A percentile compares a stretch with the other conserved stretches of the same genome.
phyloP scores from a whole-genome alignment of 2,113 vertebrate genomes.

The Ginglymostoma cirratum region DNA sequence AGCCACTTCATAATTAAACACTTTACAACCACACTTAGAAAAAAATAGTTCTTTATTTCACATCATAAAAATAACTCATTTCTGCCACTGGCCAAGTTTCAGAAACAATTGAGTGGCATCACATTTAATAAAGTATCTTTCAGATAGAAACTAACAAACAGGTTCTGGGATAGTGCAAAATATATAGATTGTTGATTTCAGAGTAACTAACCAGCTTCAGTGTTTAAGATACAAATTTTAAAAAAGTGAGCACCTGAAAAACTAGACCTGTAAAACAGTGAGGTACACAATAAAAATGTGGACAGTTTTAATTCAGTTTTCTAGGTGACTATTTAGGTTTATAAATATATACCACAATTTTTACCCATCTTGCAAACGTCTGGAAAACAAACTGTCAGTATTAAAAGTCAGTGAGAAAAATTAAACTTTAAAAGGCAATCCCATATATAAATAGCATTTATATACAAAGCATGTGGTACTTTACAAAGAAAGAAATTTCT shows the following conservation, averaged over 20 bases:
- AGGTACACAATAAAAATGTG: neutral
- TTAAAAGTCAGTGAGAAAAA: neutral
- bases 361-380: neutral
- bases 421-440: neutral
- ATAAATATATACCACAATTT: neutral
- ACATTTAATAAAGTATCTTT: neutral
- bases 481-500: neutral
- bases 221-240: neutral
- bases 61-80: neutral
- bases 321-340: neutral
- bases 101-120: neutral
- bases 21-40: neutral
- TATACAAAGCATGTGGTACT: neutral
- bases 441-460: neutral
- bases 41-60: conserved; percentile 23
- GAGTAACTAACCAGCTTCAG: neutral
- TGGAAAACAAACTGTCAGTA: neutral
- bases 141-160: neutral
- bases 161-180: neutral
- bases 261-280: neutral
- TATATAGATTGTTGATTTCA: neutral
- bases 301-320: neutral
- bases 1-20: neutral
- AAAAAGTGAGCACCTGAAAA: neutral
- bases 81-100: neutral